Conservation (phyloP, 2,113 vertebrate species). For the Falcunculus frontatus region DNA sequence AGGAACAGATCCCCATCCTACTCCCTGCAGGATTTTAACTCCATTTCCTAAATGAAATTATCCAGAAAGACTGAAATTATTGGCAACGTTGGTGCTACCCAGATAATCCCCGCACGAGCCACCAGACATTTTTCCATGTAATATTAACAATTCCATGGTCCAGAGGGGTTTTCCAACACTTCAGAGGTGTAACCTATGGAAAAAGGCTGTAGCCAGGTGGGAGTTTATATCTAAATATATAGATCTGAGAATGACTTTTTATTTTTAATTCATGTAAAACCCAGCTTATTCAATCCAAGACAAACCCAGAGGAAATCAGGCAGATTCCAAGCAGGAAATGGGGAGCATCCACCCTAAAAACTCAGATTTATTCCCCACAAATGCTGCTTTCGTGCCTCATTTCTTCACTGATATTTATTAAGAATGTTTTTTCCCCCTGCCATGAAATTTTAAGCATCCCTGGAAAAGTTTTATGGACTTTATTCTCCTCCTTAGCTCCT, state of each 20-base stretch:
- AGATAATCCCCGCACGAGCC: not conserved
- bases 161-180: not conserved
- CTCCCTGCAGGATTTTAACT: not conserved
- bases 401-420: not conserved
- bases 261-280: not conserved
- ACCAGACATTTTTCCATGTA: rapidly evolving
- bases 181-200: not conserved
- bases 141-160: not conserved
- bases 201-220: not conserved
- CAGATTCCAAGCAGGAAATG: not conserved
- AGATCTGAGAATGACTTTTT: not conserved
- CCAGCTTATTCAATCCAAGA: not conserved
- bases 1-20: not conserved
- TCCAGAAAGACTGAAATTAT: not conserved
- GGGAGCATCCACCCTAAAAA: not conserved
- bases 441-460: not conserved
- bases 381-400: rapidly evolving
- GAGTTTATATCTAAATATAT: not conserved
- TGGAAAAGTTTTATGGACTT: not conserved
- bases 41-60: not conserved
- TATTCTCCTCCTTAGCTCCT: not conserved
- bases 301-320: not conserved
- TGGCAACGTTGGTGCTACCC: rapidly evolving
- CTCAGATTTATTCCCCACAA: not conserved
- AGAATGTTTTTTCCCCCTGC: rapidly evolving